Evolutionary conservation across 2,797 vertebrate species (phyloP).

Genomic region (Sebastiscus tertius): DNA sequence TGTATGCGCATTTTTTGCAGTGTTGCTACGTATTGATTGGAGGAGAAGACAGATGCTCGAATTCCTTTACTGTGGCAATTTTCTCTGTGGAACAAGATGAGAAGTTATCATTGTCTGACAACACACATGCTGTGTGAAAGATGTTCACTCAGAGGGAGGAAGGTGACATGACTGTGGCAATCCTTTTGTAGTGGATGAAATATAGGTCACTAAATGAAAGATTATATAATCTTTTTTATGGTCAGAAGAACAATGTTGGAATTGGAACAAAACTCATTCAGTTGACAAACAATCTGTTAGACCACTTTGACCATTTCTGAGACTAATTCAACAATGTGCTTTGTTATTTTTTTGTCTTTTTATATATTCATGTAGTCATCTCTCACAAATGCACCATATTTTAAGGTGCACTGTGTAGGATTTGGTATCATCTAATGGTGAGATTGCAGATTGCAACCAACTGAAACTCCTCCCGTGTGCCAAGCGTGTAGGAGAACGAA

Average conservation of each 20-base stretch:
- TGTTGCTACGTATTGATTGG: slow-evolving; percentile 17
- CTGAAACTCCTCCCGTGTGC: too few relatives aligned
- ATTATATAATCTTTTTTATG: not conserved
- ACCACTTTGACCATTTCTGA: not conserved
- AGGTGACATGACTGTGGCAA: not conserved
- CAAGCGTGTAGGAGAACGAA: too few relatives aligned
- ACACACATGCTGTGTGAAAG: not conserved
- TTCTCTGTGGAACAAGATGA: slow-evolving; percentile 6
- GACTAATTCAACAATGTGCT: not conserved
- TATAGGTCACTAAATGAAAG: not conserved
- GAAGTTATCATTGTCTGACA: not conserved
- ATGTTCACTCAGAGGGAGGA: not conserved
- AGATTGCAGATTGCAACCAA: too few relatives aligned
- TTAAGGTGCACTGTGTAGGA: too few relatives aligned
- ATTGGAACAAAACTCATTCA: not conserved
- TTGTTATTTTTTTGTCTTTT: not conserved
- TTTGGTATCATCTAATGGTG: too few relatives aligned
- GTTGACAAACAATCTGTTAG: not conserved
- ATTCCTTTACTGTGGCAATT: slow-evolving; percentile 21
- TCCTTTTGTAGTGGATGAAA: not conserved
- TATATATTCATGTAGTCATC: not conserved
- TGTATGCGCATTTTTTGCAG: slow-evolving; percentile 24
- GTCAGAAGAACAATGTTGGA: not conserved
- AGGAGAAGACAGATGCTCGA: slow-evolving; percentile 38
- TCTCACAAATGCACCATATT: too few relatives aligned